Base-by-base conservation (phyloP, 1,140 invertebrate species). In the Hylaeus anthracinus region DNA sequence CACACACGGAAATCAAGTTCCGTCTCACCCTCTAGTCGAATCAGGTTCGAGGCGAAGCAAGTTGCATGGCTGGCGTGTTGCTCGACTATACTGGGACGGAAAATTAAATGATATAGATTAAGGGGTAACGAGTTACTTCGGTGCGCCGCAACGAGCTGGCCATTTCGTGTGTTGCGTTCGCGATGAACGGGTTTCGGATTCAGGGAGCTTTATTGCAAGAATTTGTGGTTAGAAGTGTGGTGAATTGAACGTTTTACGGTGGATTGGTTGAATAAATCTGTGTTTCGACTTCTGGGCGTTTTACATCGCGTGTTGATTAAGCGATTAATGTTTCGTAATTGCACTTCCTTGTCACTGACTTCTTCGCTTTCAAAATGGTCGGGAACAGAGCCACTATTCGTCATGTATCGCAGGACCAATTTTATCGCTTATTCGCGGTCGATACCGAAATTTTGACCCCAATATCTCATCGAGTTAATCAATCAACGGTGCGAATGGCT, bases 391-490 rank as follows among this genome's bases (percentile, higher is more conserved):
- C 15, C 9, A n/a, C 39, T 10, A 15, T 41, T 69, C 43, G 9
- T 12, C 26, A 12, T 43, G 55, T 70, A 70, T 51, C 26, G 70
- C 5, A 12, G 45, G 56, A n/a, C 37, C 55, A 66, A 76, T 15
- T 76, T 76, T 67, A 43, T 41, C 14, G 26, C 8, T 60, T 58
- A 60, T 70, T 37, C 45, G 75, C 15, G 65, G 66, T 76, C 67
- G 67, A 72, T 63, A 78, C 71, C 75, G 66, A 78, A 78, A 78
- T 78, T 78, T 56, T 61, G 75, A 58, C 66, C 75, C 12, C 58
- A 15, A 78, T 72, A 71, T 71, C 48, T 78, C 67, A 60, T 72
- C 76, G 5, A 78, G 67, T 78, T 78, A 78, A 78, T 78, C 76
- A 72, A 78, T 78, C 76, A 78, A 71, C 58, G 67, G 67, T 63